A percentile compares a stretch with the other conserved stretches of the same genome.
phyloP scores from a whole-genome alignment of 2,888 invertebrate genomes.

The Ectemnius cavifrons region DNA sequence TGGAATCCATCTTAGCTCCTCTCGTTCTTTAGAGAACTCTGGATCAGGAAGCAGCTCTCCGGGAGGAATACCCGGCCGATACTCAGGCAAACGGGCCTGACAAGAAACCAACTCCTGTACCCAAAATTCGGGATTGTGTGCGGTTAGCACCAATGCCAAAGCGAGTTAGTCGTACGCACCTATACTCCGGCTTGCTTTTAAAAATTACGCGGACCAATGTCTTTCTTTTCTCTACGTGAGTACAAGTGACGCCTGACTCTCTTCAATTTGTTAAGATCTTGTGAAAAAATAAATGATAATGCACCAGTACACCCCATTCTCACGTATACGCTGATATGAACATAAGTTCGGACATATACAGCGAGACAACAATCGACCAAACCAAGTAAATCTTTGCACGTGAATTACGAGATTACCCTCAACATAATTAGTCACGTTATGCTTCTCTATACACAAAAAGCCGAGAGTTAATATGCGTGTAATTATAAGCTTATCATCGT shows the following conservation, averaged over 20 bases:
- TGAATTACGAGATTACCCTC: too few relatives aligned
- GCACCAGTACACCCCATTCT: too few relatives aligned
- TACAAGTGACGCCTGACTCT: background rate
- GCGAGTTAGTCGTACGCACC: slow-evolving; percentile 72
- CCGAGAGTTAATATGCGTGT: background rate
- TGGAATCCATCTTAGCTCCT: slow-evolving; percentile 97
- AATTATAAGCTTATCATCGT: background rate
- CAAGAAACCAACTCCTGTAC: slow-evolving; percentile 78
- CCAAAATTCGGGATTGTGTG: slow-evolving; percentile 73
- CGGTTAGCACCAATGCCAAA: slow-evolving; percentile 75
- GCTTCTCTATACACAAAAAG: slow-evolving; percentile 2
- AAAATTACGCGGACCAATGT: slow-evolving; percentile 50
- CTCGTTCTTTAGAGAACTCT: slow-evolving; percentile 82
- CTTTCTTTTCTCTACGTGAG: slow-evolving; percentile 24
- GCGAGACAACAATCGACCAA: background rate
- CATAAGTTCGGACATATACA: background rate
- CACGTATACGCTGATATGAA: background rate
- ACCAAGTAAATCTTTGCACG: too few relatives aligned
- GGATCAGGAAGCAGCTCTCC: slow-evolving; percentile 79
- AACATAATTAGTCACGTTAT: slow-evolving; percentile 5
- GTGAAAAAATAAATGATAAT: background rate
- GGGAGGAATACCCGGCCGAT: slow-evolving; percentile 77
- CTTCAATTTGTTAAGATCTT: background rate
- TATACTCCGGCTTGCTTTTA: slow-evolving; percentile 69
- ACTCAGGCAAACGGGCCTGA: slow-evolving; percentile 83